These are phyloP conservation scores for Caenorhabditis sp. DNA, from an alignment of 2,888 invertebrate species.

Conservation along the genomic window DNA sequence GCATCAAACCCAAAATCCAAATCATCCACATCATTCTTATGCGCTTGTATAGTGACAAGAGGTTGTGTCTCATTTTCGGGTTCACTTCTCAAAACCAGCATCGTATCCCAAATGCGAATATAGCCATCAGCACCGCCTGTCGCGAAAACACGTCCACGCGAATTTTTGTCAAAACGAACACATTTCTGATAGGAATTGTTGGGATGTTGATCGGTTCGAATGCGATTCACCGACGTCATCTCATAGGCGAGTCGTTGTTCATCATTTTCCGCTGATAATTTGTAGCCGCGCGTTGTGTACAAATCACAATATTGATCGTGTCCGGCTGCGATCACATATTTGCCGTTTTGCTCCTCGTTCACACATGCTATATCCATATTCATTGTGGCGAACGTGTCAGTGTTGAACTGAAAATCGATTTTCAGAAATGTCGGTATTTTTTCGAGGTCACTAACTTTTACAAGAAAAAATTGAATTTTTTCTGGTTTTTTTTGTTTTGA, in stretches of 20 bases:
- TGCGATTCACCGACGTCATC: slow-evolving; percentile 28
- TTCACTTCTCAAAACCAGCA: slow-evolving; percentile 12
- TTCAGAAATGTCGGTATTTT: neutral
- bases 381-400: slow-evolving; percentile 63
- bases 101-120: slow-evolving; percentile 61
- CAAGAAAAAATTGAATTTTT: no score
- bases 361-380: slow-evolving; percentile 63
- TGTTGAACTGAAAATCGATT: slow-evolving; percentile 51
- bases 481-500: no score
- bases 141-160: slow-evolving; percentile 47
- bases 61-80: slow-evolving; percentile 25
- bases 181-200: slow-evolving; percentile 57
- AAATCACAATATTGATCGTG: slow-evolving; percentile 63
- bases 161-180: slow-evolving; percentile 56
- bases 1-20: slow-evolving; percentile 52
- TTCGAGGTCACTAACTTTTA: neutral
- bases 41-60: slow-evolving; percentile 39
- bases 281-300: slow-evolving; percentile 57
- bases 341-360: slow-evolving; percentile 31
- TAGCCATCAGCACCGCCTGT: slow-evolving; percentile 66
- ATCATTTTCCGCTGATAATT: slow-evolving; percentile 24
- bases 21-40: slow-evolving; percentile 52
- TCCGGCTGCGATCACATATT: slow-evolving; percentile 64
- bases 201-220: slow-evolving; percentile 30
- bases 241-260: slow-evolving; percentile 30